Percentiles rank a stretch among this genome's conserved stretches.
Conservation (phyloP, 2,888 invertebrate species). For the Eilema griseolum region DNA sequence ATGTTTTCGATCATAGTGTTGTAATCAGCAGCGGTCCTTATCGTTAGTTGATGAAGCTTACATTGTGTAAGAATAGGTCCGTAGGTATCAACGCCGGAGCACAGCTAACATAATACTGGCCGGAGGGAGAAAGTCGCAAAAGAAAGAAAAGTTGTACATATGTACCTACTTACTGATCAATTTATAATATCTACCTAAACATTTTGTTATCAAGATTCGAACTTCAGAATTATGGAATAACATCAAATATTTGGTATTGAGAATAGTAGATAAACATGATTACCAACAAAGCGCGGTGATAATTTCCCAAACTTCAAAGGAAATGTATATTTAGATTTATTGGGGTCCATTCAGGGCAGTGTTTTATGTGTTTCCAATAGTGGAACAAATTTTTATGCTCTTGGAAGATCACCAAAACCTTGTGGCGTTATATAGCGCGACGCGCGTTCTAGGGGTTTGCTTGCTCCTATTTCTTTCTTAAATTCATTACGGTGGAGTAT, state of each 20-base stretch:
- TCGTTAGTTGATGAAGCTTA: no score
- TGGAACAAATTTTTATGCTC: constrained; percentile 5
- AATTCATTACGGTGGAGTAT: no score
- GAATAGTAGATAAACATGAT: neutral
- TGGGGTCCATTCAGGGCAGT: constrained; percentile 2
- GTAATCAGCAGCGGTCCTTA: no score
- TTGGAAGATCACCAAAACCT: constrained; percentile 1
- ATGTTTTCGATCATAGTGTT: no score
- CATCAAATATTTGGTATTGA: neutral
- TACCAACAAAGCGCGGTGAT: neutral
- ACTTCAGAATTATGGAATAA: neutral
- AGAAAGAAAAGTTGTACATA: no score
- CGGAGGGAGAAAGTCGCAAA: no score
- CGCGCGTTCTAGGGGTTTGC: neutral
- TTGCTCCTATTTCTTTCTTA: neutral
- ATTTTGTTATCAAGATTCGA: neutral
- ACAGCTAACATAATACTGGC: no score
- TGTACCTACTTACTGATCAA: no score
- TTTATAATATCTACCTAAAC: neutral
- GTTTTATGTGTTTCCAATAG: constrained; percentile 12
- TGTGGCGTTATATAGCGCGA: neutral
- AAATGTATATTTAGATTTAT: constrained; percentile 9
- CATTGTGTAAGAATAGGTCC: no score
- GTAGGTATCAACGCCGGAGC: no score
- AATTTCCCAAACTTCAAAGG: constrained; percentile 6